These are phyloP conservation scores for Mus spicilegus DNA, from an alignment of 2,113 vertebrate species.

Conservation along the genomic window DNA sequence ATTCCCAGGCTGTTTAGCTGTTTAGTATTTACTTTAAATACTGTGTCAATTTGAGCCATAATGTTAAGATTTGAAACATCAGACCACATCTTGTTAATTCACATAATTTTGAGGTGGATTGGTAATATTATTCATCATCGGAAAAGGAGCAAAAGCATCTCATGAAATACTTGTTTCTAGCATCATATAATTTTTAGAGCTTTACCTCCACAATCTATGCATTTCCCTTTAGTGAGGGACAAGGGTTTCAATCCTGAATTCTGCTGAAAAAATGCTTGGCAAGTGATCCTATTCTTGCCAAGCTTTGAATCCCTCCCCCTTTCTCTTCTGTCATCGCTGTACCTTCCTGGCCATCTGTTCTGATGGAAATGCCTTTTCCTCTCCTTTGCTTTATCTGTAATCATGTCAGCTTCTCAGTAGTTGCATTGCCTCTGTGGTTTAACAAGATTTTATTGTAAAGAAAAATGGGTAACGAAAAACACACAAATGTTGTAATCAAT, in stretches of 20 bases:
- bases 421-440: neutral
- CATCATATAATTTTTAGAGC: neutral
- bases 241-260: neutral
- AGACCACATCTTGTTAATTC: slow-evolving; percentile 38
- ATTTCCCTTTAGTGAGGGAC: neutral
- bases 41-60: slow-evolving; percentile 31
- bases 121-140: slow-evolving; percentile 19
- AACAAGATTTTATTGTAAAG: slow-evolving; percentile 17
- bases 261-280: neutral
- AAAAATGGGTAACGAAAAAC: slow-evolving; percentile 42
- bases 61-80: slow-evolving; percentile 30
- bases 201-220: neutral
- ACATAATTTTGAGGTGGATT: neutral
- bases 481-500: slow-evolving; percentile 44
- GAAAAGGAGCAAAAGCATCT: slow-evolving; percentile 46
- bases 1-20: neutral
- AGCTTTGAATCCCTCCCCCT: neutral
- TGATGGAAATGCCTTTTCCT: neutral
- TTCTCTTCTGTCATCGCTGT: neutral
- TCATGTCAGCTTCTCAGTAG: neutral
- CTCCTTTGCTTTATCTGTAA: slow-evolving; percentile 1
- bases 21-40: slow-evolving; percentile 48
- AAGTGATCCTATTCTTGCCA: neutral
- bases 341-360: neutral
- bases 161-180: slow-evolving; percentile 36